Percentiles rank a stretch among this genome's conserved stretches.
Conservation (phyloP, 2,888 invertebrate species). For the Conops quadrifasciatus region DNA sequence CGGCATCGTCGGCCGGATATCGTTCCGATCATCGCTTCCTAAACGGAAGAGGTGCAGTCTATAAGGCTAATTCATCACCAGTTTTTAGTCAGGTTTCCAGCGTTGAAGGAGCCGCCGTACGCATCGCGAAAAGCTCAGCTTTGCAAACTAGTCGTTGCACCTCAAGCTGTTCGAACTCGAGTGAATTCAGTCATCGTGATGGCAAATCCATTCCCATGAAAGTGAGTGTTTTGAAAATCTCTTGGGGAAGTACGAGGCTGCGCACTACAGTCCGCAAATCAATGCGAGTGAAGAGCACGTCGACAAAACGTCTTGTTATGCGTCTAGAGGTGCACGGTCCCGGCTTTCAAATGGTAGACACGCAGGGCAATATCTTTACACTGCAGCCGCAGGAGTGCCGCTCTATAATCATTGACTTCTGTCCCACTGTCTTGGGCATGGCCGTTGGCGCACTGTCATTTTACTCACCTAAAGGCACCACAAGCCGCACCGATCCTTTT, state of each 20-base stretch:
- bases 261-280: constrained; percentile 68
- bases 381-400: constrained; percentile 70
- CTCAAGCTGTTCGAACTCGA: constrained; percentile 61
- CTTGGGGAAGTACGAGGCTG: constrained; percentile 71
- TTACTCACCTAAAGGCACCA: constrained; percentile 60
- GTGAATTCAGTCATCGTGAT: constrained; percentile 62
- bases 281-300: constrained; percentile 69
- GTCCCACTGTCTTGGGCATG: constrained; percentile 68
- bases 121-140: constrained; percentile 27
- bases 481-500: constrained; percentile 45
- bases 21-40: constrained; percentile 53
- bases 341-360: constrained; percentile 64
- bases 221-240: constrained; percentile 68
- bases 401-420: constrained; percentile 68
- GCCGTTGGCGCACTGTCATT: constrained; percentile 69
- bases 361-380: constrained; percentile 61
- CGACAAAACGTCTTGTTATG: constrained; percentile 68
- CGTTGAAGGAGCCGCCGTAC: constrained; percentile 32
- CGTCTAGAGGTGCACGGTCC: constrained; percentile 67
- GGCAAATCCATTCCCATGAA: constrained; percentile 67
- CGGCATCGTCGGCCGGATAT: constrained; percentile 34
- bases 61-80: constrained; percentile 51
- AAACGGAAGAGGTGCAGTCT: constrained; percentile 32
- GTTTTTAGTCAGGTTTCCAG: constrained; percentile 50
- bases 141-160: constrained; percentile 49